These are phyloP conservation scores for Ectropis grisescens DNA, from an alignment of 1,140 invertebrate species.

Conservation along the genomic window DNA sequence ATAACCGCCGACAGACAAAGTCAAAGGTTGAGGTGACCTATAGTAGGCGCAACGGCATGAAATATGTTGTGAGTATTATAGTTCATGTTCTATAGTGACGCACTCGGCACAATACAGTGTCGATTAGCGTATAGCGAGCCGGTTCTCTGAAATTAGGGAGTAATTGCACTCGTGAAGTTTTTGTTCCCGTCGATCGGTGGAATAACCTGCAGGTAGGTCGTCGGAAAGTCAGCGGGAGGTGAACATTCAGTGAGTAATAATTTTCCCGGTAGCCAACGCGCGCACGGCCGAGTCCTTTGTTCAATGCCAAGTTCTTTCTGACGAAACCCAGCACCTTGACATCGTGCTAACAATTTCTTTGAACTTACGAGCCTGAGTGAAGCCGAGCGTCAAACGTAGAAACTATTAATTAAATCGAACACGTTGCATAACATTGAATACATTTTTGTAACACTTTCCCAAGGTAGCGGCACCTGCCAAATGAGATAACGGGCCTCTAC, in stretches of 20 bases:
- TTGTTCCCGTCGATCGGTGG: slow-evolving; percentile 37
- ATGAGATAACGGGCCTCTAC: slow-evolving; percentile 50
- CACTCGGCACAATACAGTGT: slow-evolving; percentile 9
- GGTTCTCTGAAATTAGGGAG: slow-evolving; percentile 15
- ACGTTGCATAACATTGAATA: slow-evolving; percentile 32
- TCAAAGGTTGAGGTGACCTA: slow-evolving; percentile 17
- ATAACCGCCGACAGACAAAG: slow-evolving; percentile 3
- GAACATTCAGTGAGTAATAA: slow-evolving; percentile 29
- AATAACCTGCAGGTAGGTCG: slow-evolving; percentile 56
- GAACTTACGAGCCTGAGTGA: too few species aligned
- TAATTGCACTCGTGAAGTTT: slow-evolving; percentile 32
- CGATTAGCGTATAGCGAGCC: slow-evolving; percentile 12
- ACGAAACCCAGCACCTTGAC: too few species aligned
- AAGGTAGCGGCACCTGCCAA: slow-evolving; percentile 52
- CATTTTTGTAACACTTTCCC: slow-evolving; percentile 57
- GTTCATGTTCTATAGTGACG: neutral
- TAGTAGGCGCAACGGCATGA: too few species aligned
- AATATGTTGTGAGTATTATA: too few species aligned
- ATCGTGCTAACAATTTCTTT: too few species aligned
- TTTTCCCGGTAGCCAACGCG: slow-evolving; percentile 12
- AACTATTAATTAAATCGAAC: too few species aligned
- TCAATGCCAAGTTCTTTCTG: neutral
- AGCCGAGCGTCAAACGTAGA: too few species aligned
- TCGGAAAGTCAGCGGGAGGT: slow-evolving; percentile 42
- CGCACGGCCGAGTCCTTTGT: slow-evolving; percentile 3